Percentiles rank a stretch among this genome's conserved stretches.
Evolutionary conservation across 2,888 invertebrate species (phyloP).

Genomic region (Ethmia dodecea): DNA sequence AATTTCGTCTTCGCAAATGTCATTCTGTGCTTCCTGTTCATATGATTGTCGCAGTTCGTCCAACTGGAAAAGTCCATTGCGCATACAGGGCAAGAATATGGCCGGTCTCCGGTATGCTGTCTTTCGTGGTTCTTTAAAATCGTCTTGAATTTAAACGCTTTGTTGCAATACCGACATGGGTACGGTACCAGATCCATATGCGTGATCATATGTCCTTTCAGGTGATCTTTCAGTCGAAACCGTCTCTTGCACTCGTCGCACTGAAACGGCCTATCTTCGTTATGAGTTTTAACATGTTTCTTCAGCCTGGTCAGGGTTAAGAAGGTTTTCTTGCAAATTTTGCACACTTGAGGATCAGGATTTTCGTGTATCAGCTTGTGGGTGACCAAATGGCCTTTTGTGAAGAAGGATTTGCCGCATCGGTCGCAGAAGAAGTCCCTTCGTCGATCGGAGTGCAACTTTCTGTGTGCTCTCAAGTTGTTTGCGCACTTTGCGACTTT

Average conservation of each 20-base stretch:
- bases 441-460: constrained; percentile 25
- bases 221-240: constrained; percentile 28
- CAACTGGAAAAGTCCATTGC: constrained; percentile 81
- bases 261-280: constrained; percentile 22
- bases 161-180: constrained; percentile 81
- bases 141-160: constrained; percentile 81
- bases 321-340: constrained; percentile 35
- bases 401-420: constrained; percentile 20
- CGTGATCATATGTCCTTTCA: constrained; percentile 80
- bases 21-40: constrained; percentile 80
- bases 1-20: constrained; percentile 34
- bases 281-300: constrained; percentile 27
- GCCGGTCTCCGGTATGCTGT: constrained; percentile 79
- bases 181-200: constrained; percentile 79
- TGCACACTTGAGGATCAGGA: constrained; percentile 22
- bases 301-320: constrained; percentile 22
- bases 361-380: constrained; percentile 17
- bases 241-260: constrained; percentile 31
- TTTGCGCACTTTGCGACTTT: constrained; percentile 20
- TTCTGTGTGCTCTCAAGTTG: constrained; percentile 10
- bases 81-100: constrained; percentile 81
- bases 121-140: constrained; percentile 80
- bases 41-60: constrained; percentile 86
- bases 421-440: constrained; percentile 17
- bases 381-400: constrained; percentile 10